Percentiles rank a stretch among this genome's conserved stretches.
These are phyloP conservation scores for Scopus umbretta DNA, from an alignment of 2,113 vertebrate species.

Conservation along the genomic window DNA sequence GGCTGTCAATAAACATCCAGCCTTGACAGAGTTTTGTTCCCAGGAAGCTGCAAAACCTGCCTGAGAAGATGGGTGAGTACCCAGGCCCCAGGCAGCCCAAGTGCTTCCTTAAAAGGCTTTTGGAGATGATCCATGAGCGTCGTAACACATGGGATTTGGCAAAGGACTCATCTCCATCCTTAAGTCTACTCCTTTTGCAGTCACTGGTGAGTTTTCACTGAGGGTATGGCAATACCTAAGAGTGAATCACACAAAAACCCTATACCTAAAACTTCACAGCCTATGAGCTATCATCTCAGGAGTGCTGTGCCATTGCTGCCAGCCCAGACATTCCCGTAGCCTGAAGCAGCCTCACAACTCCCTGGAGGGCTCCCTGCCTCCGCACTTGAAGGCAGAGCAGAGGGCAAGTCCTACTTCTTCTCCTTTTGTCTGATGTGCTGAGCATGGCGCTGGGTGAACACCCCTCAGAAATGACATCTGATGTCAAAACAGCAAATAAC, in stretches of 20 bases:
- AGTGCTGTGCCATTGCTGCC: neutral
- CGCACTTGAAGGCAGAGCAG: neutral
- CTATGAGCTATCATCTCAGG: neutral
- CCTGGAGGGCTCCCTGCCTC: neutral
- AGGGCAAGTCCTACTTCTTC: neutral
- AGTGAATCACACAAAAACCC: neutral
- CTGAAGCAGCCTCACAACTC: neutral
- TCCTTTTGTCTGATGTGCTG: neutral
- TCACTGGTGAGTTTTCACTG: neutral
- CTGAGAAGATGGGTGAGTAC: neutral
- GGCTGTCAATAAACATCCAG: neutral
- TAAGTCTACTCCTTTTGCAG: neutral
- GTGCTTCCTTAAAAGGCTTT: neutral
- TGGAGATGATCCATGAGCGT: neutral
- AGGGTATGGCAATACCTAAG: neutral
- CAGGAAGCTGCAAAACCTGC: constrained; percentile 28
- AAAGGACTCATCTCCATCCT: neutral
- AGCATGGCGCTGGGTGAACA: rapidly evolving
- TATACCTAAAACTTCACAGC: neutral
- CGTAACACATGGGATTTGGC: neutral
- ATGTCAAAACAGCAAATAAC: neutral
- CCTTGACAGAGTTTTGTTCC: neutral
- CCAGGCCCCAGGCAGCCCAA: neutral
- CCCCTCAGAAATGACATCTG: neutral
- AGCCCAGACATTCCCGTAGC: neutral